phyloP scores from a whole-genome alignment of 2,888 invertebrate species.

The Meliscaeva auricollis region DNA sequence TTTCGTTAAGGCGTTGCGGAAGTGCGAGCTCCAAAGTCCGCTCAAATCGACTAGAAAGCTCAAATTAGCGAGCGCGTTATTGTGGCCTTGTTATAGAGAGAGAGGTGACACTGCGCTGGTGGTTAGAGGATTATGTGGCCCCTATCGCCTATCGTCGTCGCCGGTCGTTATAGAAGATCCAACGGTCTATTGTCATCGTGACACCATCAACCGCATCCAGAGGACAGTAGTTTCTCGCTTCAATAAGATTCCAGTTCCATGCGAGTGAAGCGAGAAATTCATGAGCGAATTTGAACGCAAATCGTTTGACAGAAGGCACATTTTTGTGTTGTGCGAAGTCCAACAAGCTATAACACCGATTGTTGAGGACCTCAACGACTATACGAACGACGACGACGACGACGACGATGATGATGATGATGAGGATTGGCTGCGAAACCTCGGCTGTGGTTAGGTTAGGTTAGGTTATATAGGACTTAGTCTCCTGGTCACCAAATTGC shows the following conservation, averaged over 20 bases:
- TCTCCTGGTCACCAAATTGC: conserved; percentile 49
- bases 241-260: conserved; percentile 59
- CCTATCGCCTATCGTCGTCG: no score
- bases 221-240: conserved; percentile 36
- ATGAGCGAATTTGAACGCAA: conserved; percentile 72
- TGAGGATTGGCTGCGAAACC: conserved; percentile 34
- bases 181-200: conserved; percentile 57
- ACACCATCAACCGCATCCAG: conserved; percentile 47
- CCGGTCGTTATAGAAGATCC: no score
- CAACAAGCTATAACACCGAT: neutral
- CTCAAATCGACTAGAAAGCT: conserved; percentile 49
- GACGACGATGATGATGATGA: conserved; percentile 26
- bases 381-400: neutral
- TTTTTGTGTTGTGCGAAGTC: conserved; percentile 33
- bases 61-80: conserved; percentile 68
- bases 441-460: neutral
- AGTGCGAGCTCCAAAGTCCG: conserved; percentile 53
- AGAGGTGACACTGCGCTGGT: neutral
- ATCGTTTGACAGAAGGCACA: conserved; percentile 64
- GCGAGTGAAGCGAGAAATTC: conserved; percentile 67
- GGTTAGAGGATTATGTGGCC: neutral
- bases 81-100: conserved; percentile 67
- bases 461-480: conserved; percentile 38
- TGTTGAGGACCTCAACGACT: neutral
- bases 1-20: conserved; percentile 74